A percentile compares a stretch with the other conserved stretches of the same genome.
phyloP scores from a whole-genome alignment of 2,113 vertebrate species.

The Nannospalax galili region DNA sequence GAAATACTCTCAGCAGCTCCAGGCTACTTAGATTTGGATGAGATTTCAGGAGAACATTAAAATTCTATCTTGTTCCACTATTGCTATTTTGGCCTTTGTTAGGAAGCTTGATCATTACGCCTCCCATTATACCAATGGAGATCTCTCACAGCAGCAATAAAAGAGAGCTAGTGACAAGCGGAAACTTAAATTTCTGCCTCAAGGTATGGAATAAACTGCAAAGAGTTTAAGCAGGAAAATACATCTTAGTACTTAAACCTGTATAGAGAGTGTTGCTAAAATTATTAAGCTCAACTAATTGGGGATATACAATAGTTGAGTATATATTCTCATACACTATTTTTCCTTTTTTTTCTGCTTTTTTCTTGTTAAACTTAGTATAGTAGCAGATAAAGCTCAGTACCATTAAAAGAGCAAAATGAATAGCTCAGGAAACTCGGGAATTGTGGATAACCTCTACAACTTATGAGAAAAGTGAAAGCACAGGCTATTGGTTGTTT shows the following conservation, averaged over 20 bases:
- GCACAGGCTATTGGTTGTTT: background rate
- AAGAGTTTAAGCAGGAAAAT: conserved; percentile 12
- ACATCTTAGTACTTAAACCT: background rate
- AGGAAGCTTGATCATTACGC: conserved; percentile 43
- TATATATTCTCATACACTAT: background rate
- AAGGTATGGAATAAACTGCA: conserved; percentile 33
- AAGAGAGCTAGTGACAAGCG: background rate
- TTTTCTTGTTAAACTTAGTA: background rate
- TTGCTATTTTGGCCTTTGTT: conserved; percentile 55
- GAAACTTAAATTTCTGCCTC: conserved; percentile 32
- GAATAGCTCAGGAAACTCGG: background rate
- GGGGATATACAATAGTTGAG: background rate
- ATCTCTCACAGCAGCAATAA: background rate
- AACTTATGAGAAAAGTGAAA: background rate
- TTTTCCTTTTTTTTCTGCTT: background rate
- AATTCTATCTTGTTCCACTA: conserved; percentile 37
- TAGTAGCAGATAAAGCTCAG: background rate
- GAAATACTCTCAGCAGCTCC: background rate
- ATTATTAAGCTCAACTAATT: background rate
- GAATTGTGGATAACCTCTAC: background rate
- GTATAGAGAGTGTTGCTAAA: background rate
- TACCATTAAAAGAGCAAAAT: background rate
- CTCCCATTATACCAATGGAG: conserved; percentile 6
- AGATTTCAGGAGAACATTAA: conserved; percentile 35
- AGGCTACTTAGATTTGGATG: conserved; percentile 40